Conservation (phyloP, 2,888 invertebrate genomes). For the Ornithoptera alexandrae region DNA sequence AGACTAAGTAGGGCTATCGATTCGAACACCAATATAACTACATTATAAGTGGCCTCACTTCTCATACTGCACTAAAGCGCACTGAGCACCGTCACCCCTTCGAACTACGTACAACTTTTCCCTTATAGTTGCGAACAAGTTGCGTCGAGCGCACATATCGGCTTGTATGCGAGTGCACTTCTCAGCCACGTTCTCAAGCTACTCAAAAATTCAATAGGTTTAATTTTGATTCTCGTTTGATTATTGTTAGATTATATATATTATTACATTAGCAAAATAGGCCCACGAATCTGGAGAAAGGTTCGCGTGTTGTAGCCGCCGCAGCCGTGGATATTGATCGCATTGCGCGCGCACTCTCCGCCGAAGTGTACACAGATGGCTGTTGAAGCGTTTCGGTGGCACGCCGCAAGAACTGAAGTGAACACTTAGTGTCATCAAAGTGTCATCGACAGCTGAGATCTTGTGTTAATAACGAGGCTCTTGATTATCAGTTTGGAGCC, state of each 20-base stretch:
- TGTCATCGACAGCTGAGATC: constrained; percentile 58
- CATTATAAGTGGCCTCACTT: constrained; percentile 28
- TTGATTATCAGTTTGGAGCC: constrained; percentile 33
- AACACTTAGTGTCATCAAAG: constrained; percentile 63
- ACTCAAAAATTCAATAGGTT: constrained; percentile 1
- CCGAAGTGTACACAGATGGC: constrained; percentile 71
- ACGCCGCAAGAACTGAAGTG: constrained; percentile 64
- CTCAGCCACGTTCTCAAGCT: not conserved
- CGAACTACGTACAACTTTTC: constrained; percentile 46
- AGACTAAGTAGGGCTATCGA: constrained; percentile 52
- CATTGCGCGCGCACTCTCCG: constrained; percentile 74
- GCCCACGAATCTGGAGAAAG: constrained; percentile 65
- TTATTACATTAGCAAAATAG: constrained; percentile 47
- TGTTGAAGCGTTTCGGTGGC: constrained; percentile 63
- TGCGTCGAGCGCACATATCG: constrained; percentile 28
- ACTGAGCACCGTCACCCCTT: constrained; percentile 37
- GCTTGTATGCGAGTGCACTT: not conserved
- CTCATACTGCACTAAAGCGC: constrained; percentile 36
- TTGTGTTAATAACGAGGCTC: constrained; percentile 43
- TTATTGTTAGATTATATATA: constrained; percentile 25
- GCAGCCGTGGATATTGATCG: constrained; percentile 74
- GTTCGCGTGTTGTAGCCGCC: constrained; percentile 68
- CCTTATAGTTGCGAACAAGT: constrained; percentile 41
- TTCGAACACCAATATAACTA: constrained; percentile 37
- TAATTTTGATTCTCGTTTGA: not conserved